These are phyloP conservation scores for Lagenorhynchus albirostris DNA, from an alignment of 2,113 vertebrate genomes.

Conservation along the genomic window DNA sequence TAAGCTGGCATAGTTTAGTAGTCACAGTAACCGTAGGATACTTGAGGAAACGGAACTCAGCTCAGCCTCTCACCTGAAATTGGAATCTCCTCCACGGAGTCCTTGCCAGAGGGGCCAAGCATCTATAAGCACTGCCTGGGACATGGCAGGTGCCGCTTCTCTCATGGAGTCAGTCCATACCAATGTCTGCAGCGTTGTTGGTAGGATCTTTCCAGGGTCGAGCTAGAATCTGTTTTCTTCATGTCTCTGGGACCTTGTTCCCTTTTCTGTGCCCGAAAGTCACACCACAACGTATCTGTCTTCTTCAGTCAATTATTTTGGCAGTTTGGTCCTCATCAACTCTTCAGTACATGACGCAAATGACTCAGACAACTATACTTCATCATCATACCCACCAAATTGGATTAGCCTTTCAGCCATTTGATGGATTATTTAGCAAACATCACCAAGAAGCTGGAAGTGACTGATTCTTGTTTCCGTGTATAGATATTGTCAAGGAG, in stretches of 20 bases:
- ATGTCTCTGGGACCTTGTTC: not conserved
- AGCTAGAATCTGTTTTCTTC: not conserved
- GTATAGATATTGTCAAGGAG: not conserved
- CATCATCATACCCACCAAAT: not conserved
- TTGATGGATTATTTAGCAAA: not conserved
- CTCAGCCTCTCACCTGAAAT: not conserved
- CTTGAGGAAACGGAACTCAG: not conserved
- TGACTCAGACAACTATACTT: slow-evolving; percentile 26
- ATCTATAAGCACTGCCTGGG: not conserved
- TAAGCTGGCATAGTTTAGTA: not conserved
- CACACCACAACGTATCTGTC: not conserved
- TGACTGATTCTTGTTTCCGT: not conserved
- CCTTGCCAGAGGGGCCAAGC: not conserved
- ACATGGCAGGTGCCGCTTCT: not conserved
- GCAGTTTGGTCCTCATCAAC: not conserved
- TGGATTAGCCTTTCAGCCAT: not conserved
- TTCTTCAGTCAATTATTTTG: not conserved
- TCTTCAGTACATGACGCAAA: not conserved
- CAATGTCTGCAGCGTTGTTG: not conserved
- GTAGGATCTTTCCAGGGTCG: not conserved
- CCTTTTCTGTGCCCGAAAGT: not conserved
- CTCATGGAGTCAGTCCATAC: not conserved
- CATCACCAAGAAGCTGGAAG: not conserved
- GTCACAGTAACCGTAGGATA: not conserved
- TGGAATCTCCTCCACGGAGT: not conserved